Conservation (phyloP, 2,797 vertebrate genomes). For the Mustela erminea region DNA sequence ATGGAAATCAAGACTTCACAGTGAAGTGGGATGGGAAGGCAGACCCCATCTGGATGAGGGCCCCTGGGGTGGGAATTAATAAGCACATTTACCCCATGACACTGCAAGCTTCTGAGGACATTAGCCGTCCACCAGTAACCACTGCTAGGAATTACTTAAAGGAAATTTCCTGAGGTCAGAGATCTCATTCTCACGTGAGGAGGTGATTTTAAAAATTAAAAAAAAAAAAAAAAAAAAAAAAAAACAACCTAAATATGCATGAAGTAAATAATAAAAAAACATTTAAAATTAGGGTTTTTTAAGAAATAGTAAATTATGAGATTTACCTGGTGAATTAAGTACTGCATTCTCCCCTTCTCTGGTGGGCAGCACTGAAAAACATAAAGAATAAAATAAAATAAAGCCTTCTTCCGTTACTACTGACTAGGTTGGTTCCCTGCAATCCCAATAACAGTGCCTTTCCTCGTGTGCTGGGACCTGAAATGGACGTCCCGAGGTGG, state of each 20-base stretch:
- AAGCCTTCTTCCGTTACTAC: neutral
- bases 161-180: neutral
- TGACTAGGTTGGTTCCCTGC: neutral
- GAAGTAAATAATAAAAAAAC: neutral
- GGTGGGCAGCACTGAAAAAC: neutral
- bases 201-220: neutral
- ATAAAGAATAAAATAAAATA: neutral
- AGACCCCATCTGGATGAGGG: neutral
- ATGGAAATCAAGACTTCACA: neutral
- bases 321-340: neutral
- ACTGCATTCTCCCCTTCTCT: no score
- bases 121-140: neutral
- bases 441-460: neutral
- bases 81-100: neutral
- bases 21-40: neutral
- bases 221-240: neutral
- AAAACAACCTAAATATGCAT: neutral
- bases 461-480: neutral
- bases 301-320: neutral
- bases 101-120: neutral
- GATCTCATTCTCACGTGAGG: neutral
- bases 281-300: neutral
- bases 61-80: neutral
- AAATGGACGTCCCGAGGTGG: neutral
- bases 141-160: neutral